phyloP scores from a whole-genome alignment of 2,113 vertebrate species.

The Pithys albifrons region DNA sequence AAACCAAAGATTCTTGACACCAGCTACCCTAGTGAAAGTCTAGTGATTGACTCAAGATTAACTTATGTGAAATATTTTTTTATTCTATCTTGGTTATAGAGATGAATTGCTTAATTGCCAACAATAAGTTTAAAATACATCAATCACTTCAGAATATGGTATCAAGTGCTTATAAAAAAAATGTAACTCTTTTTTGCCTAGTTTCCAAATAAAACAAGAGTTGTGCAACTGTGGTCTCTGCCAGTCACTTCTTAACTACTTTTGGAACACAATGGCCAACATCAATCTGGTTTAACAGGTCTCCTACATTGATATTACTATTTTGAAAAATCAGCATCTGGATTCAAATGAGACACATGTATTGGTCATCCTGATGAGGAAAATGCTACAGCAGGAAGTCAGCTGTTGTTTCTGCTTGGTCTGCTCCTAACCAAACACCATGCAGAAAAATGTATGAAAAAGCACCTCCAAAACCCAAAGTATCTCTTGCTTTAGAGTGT shows the following conservation, averaged over 20 bases:
- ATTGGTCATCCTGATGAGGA: background rate
- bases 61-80: background rate
- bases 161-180: background rate
- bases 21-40: background rate
- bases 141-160: background rate
- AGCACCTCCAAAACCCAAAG: background rate
- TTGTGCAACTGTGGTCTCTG: background rate
- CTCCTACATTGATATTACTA: background rate
- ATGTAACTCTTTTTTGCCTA: background rate
- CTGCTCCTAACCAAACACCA: background rate
- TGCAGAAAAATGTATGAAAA: background rate
- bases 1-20: background rate
- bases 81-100: background rate
- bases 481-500: background rate
- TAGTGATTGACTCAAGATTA: background rate
- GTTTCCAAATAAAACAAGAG: constrained; percentile 43
- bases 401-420: background rate
- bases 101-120: constrained; percentile 21
- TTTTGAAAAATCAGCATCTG: constrained; percentile 14
- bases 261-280: background rate
- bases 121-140: background rate
- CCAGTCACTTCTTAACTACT: background rate
- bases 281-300: background rate
- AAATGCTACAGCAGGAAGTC: background rate
- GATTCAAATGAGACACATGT: background rate